Evolutionary conservation across 2,113 vertebrate genomes (phyloP).

Genomic region (Percopsis transmontana): DNA sequence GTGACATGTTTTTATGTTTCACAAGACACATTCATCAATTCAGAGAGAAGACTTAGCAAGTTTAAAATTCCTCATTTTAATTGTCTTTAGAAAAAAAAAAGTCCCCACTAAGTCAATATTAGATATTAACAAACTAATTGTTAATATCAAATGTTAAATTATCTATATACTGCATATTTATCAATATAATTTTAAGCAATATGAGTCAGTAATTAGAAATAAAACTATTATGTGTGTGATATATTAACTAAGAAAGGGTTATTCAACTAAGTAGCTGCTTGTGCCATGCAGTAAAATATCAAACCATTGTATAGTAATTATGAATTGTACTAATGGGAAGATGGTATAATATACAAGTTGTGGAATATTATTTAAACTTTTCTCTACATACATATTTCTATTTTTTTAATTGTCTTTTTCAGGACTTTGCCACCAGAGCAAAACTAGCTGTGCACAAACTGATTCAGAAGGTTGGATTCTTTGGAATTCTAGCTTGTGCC

Average conservation of each 20-base stretch:
- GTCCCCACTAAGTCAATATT: too few species aligned
- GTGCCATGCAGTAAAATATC: background rate
- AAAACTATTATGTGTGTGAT: background rate
- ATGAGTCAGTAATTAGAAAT: background rate
- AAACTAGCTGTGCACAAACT: conserved; percentile 84
- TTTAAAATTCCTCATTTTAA: too few species aligned
- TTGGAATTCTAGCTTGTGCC: conserved; percentile 87
- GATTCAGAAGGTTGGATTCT: conserved; percentile 87
- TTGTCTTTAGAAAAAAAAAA: too few species aligned
- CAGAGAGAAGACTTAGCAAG: too few species aligned
- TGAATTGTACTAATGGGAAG: background rate
- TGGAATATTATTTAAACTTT: too few species aligned
- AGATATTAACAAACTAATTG: too few species aligned
- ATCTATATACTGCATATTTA: too few species aligned
- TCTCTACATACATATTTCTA: conserved; percentile 1
- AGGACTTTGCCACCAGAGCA: conserved; percentile 85
- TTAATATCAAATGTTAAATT: too few species aligned
- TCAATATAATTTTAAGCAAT: background rate
- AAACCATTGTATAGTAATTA: background rate
- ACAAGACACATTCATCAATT: background rate
- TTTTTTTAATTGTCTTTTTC: conserved; percentile 21
- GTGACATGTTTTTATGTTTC: background rate
- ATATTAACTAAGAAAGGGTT: background rate
- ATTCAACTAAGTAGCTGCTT: background rate
- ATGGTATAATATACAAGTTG: background rate